These are phyloP conservation scores for Gnathonemus longibarbis DNA, from an alignment of 2,113 vertebrate species.

Conservation along the genomic window DNA sequence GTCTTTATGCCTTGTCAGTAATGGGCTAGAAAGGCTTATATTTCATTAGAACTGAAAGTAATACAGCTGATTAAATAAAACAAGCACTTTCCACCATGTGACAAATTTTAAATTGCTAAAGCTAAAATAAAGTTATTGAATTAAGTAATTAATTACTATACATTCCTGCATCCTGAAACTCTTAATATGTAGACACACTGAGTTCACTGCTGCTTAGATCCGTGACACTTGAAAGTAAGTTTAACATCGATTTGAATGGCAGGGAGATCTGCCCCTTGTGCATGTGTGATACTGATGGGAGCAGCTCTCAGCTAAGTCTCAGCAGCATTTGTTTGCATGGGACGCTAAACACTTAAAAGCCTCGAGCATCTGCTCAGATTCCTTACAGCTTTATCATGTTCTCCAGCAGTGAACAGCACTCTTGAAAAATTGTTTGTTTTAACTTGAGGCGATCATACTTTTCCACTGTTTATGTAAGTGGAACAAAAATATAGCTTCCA, in stretches of 20 bases:
- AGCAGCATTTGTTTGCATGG: conserved; percentile 47
- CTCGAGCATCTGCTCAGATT: conserved; percentile 46
- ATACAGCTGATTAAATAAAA: neutral
- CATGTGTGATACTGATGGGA: conserved; percentile 37
- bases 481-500: neutral
- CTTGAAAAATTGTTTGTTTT: conserved; percentile 21
- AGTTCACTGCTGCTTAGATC: neutral
- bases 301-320: conserved; percentile 30
- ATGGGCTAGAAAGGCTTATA: neutral
- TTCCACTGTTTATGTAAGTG: neutral
- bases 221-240: neutral
- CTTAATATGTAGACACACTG: neutral
- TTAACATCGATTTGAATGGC: neutral
- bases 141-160: conserved; percentile 46
- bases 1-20: neutral
- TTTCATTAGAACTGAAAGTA: neutral
- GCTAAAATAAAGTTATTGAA: conserved; percentile 49
- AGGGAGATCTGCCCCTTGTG: neutral
- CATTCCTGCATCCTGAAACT: neutral
- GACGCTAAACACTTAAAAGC: conserved; percentile 58
- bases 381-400: conserved; percentile 23
- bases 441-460: neutral
- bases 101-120: conserved; percentile 38
- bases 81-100: neutral
- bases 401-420: conserved; percentile 48